Evolutionary conservation across 2,888 invertebrate species (phyloP).

Genomic region (Chrysomela aeneicollis): DNA sequence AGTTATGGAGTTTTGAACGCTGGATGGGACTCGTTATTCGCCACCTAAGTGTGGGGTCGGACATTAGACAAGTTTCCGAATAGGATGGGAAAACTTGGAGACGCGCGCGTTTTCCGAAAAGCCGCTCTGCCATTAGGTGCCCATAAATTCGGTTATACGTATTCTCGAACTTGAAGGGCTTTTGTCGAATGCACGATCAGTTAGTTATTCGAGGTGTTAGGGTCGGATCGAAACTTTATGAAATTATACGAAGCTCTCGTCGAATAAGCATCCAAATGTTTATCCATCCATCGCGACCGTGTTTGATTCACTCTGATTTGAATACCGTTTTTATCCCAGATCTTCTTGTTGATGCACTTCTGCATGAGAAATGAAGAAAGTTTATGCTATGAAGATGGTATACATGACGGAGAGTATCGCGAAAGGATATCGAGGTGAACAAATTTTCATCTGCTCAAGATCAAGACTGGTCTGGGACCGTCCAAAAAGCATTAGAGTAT

Average conservation of each 20-base stretch:
- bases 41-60: slow-evolving; percentile 15
- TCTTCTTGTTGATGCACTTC: too few relatives aligned
- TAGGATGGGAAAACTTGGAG: slow-evolving; percentile 21
- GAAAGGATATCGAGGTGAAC: too few relatives aligned
- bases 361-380: too few relatives aligned
- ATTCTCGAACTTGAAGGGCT: slow-evolving; percentile 10
- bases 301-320: background rate
- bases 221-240: slow-evolving; percentile 1
- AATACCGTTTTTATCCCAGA: background rate
- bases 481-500: too few relatives aligned
- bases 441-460: too few relatives aligned
- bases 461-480: too few relatives aligned
- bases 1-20: slow-evolving; percentile 1
- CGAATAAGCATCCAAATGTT: background rate
- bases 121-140: slow-evolving; percentile 13
- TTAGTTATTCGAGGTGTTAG: background rate
- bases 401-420: too few relatives aligned
- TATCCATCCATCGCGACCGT: background rate
- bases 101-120: slow-evolving; percentile 18
- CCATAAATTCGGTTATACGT: slow-evolving; percentile 16
- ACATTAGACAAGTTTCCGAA: slow-evolving; percentile 21
- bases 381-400: too few relatives aligned
- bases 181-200: slow-evolving; percentile 8
- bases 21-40: slow-evolving; percentile 18
- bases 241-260: background rate